phyloP scores from a whole-genome alignment of 2,888 invertebrate species.

The Diplazon laetatorius region DNA sequence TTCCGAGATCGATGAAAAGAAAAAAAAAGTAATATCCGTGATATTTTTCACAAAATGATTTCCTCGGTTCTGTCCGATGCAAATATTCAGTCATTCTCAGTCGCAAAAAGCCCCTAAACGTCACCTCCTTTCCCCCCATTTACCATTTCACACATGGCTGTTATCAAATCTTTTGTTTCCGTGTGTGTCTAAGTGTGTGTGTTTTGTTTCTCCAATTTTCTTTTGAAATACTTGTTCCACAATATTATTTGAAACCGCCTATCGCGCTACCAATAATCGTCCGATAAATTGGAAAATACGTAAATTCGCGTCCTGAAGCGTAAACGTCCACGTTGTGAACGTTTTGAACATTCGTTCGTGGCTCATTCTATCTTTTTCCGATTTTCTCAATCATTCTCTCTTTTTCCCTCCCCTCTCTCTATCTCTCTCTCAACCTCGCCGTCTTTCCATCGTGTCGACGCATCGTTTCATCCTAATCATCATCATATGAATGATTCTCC shows the following conservation, averaged over 20 bases:
- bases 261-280: slow-evolving; percentile 1
- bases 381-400: slow-evolving; percentile 9
- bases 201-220: too few species aligned
- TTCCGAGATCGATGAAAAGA: too few species aligned
- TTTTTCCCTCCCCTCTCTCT: slow-evolving; percentile 4
- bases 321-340: neutral
- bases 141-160: slow-evolving; percentile 14
- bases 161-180: neutral
- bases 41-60: neutral
- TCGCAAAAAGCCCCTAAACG: slow-evolving; percentile 35
- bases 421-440: slow-evolving; percentile 2
- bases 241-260: slow-evolving; percentile 30
- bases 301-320: neutral
- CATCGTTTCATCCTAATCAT: slow-evolving; percentile 11
- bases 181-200: too few species aligned
- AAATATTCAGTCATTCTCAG: slow-evolving; percentile 23
- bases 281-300: slow-evolving; percentile 27
- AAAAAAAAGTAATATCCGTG: slow-evolving; percentile 11
- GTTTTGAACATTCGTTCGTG: slow-evolving; percentile 24
- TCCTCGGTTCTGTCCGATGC: neutral
- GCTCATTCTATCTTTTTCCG: slow-evolving; percentile 12
- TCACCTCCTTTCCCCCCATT: slow-evolving; percentile 8
- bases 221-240: too few species aligned
- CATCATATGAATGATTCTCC: too few species aligned
- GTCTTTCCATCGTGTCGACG: slow-evolving; percentile 17